Conservation (phyloP, 2,113 vertebrate species). For the Myrmecophaga tridactyla region DNA sequence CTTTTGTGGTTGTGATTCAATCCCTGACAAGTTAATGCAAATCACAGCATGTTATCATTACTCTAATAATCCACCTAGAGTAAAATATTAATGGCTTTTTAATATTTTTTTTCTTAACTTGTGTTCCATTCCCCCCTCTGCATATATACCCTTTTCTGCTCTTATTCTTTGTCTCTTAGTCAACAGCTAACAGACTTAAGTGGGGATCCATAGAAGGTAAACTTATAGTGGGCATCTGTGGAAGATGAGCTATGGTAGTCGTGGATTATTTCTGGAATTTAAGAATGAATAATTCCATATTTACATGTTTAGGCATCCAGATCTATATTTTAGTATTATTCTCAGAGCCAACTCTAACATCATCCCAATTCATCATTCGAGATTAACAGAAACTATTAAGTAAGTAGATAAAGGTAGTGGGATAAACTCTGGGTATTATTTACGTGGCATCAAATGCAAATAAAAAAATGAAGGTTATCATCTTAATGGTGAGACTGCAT, state of each 20-base stretch:
- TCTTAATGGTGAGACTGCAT: rapidly evolving
- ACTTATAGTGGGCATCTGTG: neutral
- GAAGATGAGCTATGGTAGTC: neutral
- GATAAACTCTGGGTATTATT: neutral
- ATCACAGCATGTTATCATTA: neutral
- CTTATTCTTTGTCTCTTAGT: neutral
- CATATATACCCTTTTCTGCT: no score
- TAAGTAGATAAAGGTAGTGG: neutral
- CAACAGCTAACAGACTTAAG: neutral
- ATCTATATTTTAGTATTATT: neutral
- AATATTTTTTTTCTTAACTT: no score
- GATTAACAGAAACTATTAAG: neutral
- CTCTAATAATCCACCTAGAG: neutral
- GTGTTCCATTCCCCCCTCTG: neutral
- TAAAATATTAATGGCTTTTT: neutral
- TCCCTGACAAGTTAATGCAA: neutral
- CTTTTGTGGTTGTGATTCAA: no score
- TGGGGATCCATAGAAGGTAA: neutral
- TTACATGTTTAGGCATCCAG: neutral
- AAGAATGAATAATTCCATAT: neutral
- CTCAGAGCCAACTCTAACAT: neutral
- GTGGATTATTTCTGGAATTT: neutral
- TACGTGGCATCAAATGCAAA: neutral
- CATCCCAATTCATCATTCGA: neutral
- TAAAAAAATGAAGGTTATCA: neutral